These are phyloP conservation scores for Meleagris gallopavo DNA, from an alignment of 2,113 vertebrate species.

Conservation along the genomic window DNA sequence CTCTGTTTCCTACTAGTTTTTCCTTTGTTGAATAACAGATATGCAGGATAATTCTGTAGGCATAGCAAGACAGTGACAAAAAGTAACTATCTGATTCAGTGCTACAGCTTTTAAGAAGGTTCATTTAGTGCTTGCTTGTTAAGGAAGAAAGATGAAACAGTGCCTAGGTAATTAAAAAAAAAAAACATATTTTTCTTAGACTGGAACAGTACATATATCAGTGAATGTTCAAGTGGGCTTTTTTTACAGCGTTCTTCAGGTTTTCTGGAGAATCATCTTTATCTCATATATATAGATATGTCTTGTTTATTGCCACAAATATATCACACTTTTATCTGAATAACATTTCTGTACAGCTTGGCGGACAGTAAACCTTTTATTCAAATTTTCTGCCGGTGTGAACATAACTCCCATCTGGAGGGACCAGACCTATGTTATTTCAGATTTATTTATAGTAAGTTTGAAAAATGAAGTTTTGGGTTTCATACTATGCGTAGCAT, in stretches of 20 bases:
- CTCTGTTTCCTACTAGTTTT: not conserved
- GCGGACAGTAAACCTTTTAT: not conserved
- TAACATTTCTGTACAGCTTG: not conserved
- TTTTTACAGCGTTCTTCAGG: not conserved
- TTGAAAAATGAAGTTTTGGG: not conserved
- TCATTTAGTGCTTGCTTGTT: not conserved
- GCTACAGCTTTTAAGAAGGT: not conserved
- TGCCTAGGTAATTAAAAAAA: not conserved
- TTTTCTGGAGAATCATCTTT: not conserved
- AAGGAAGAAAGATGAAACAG: not conserved
- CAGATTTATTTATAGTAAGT: not conserved
- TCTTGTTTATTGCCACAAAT: not conserved
- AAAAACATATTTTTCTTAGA: not conserved
- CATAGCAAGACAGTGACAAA: not conserved
- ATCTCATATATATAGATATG: not conserved
- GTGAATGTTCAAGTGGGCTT: not conserved
- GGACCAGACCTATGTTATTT: not conserved
- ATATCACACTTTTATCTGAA: not conserved
- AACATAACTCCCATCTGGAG: not conserved
- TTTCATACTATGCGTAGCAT: not conserved
- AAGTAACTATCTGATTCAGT: not conserved
- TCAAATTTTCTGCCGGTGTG: not conserved
- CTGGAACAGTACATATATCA: not conserved
- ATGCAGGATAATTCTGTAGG: not conserved
- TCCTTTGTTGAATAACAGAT: not conserved